phyloP scores from a whole-genome alignment of 1,140 invertebrate species.

The Panagrolaimus sp. region DNA sequence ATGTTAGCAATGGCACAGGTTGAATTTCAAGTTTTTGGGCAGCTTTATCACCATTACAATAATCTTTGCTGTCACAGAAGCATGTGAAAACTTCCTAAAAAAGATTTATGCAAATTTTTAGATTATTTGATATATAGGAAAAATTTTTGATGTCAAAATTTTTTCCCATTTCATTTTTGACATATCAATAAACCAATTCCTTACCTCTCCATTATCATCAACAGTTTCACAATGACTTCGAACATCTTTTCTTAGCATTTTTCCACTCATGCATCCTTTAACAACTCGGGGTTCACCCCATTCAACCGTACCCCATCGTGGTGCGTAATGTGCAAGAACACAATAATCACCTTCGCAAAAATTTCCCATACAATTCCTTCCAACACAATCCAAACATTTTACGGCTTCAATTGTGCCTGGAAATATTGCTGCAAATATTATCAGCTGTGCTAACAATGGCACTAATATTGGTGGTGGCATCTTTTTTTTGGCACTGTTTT shows the following conservation, averaged over 20 bases:
- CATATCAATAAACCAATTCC: too few species aligned
- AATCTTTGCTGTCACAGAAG: conserved; percentile 49
- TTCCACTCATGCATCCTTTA: conserved; percentile 52
- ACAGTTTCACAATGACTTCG: conserved; percentile 45
- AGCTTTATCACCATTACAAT: conserved; percentile 39
- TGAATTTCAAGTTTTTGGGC: conserved; percentile 40
- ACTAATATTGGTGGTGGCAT: too few species aligned
- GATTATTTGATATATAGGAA: too few species aligned
- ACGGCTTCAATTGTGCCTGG: conserved; percentile 15
- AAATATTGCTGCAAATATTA: too few species aligned
- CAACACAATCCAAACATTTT: conserved; percentile 53
- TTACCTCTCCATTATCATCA: conserved; percentile 32
- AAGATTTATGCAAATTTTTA: too few species aligned
- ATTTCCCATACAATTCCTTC: conserved; percentile 50
- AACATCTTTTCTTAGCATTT: conserved; percentile 46
- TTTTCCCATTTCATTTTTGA: too few species aligned
- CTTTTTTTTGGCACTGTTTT: too few species aligned
- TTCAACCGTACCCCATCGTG: conserved; percentile 47
- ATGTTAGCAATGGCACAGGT: conserved; percentile 36
- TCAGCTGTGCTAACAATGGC: too few species aligned
- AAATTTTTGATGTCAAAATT: too few species aligned
- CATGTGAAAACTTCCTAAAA: conserved; percentile 54
- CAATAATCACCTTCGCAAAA: conserved; percentile 55
- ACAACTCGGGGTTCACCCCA: conserved; percentile 51
- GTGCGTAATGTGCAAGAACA: conserved; percentile 47